Base-by-base conservation (phyloP, 2,888 invertebrate genomes). In the Pachymerium ferrugineum region DNA sequence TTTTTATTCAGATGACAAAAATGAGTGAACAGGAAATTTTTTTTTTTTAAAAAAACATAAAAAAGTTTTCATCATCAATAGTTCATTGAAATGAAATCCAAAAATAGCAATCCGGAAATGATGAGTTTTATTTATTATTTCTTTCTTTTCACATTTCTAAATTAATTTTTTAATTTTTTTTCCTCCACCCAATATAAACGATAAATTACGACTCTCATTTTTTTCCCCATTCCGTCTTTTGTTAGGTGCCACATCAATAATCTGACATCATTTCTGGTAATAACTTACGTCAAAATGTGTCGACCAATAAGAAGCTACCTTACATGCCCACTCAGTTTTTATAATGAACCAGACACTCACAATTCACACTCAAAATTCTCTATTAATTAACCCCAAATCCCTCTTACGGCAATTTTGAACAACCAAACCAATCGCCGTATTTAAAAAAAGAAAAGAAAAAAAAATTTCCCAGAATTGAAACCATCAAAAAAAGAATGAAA, bases 211-310 rank as follows among this genome's bases (percentile, higher is more conserved):
- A 38, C 4, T 22, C 4, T 54, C 19, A 54, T 54, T 54, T 54
- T 62, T 62, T 62, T 62, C 62, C 28, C 28, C 62, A 62, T 62
- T 62, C 28, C 62, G 28, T 62, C 62, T 62, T 62, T 22, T 62
- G 62, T 62, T 4, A 1, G 62, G 62, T 22, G 1, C 28, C 62
- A 25, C 62, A 62, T 62, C 62, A 62, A 62, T 62, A 62, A 62
- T 62, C 25, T 62, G 62, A 62, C 62, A 62, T 62, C 62, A 62
- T 62, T 62, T 62, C 25, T 28, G 28, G 62, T 62, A 62, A 69
- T 69, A 30, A 31, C 69, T 33, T 69, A 69, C 69, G 69, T 69
- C 69, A 69, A 69, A 69, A 69, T 69, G 29, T 8, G 16, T 33
- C 19, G 29, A 69, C 69, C 69, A 69, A 69, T 69, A 69, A 69